A percentile compares a stretch with the other conserved stretches of the same genome.
phyloP scores from a whole-genome alignment of 1,140 invertebrate species.

The Apis mellifera region Amel_HAv3.1 CM009931.2:22323501-22324000 shows the following conservation, averaged over 20 bases:
- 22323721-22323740: constrained; percentile 56
- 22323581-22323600: constrained; percentile 10
- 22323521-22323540: too few relatives aligned
- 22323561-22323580: constrained; percentile 25
- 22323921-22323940: constrained; percentile 32
- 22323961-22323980: constrained; percentile 25
- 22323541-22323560: not conserved
- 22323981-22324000: not conserved
- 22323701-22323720: constrained; percentile 34
- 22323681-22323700: constrained; percentile 57
- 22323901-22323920: constrained; percentile 5
- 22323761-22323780: not conserved
- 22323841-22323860: constrained; percentile 59
- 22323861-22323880: constrained; percentile 58
- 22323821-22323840: constrained; percentile 59
- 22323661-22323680: constrained; percentile 52
- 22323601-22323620: not conserved
- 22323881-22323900: constrained; percentile 37
- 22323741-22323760: constrained; percentile 56
- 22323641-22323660: constrained; percentile 30
- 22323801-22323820: constrained; percentile 38
- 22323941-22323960: constrained; percentile 50
- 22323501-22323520: not conserved
- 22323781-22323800: constrained; percentile 48
- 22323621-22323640: constrained; percentile 12